These are phyloP conservation scores for Drosophila merina DNA, from an alignment of 2,888 invertebrate species.

Conservation along the genomic window DNA sequence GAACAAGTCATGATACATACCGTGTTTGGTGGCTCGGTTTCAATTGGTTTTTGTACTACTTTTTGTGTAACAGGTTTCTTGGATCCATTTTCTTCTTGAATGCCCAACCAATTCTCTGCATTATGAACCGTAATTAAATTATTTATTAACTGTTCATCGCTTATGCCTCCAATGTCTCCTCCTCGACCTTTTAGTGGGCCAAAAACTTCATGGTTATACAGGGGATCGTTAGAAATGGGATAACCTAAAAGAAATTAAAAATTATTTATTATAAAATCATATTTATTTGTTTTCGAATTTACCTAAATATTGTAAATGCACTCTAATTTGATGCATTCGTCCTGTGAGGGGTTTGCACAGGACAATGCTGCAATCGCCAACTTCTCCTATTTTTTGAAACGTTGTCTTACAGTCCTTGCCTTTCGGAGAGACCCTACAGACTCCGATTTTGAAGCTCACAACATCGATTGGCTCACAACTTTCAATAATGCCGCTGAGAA, in stretches of 20 bases:
- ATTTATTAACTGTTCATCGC: slow-evolving; percentile 93
- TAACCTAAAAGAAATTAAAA: slow-evolving; percentile 87
- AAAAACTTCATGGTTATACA: slow-evolving; percentile 98
- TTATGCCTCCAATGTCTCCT: slow-evolving; percentile 93
- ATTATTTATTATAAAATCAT: neutral
- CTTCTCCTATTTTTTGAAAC: slow-evolving; percentile 94
- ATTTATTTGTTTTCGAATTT: slow-evolving; percentile 10
- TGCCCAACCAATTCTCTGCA: slow-evolving; percentile 95
- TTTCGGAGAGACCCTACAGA: slow-evolving; percentile 94
- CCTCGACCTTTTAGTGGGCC: slow-evolving; percentile 96
- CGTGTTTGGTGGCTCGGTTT: neutral
- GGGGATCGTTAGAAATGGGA: slow-evolving; percentile 98
- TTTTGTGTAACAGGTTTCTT: neutral
- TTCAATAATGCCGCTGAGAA: slow-evolving; percentile 89
- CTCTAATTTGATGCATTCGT: slow-evolving; percentile 98
- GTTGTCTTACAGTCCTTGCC: slow-evolving; percentile 96
- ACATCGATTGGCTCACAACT: slow-evolving; percentile 96
- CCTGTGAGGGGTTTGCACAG: slow-evolving; percentile 97
- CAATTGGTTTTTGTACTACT: slow-evolving; percentile 83
- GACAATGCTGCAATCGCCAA: slow-evolving; percentile 94
- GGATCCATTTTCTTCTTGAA: slow-evolving; percentile 86
- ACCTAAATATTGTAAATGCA: slow-evolving; percentile 98
- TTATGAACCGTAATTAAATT: slow-evolving; percentile 96
- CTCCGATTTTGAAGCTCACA: slow-evolving; percentile 96
- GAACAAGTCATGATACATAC: neutral